Conservation (phyloP, 2,113 vertebrate species). For the Sturnus vulgaris region DNA sequence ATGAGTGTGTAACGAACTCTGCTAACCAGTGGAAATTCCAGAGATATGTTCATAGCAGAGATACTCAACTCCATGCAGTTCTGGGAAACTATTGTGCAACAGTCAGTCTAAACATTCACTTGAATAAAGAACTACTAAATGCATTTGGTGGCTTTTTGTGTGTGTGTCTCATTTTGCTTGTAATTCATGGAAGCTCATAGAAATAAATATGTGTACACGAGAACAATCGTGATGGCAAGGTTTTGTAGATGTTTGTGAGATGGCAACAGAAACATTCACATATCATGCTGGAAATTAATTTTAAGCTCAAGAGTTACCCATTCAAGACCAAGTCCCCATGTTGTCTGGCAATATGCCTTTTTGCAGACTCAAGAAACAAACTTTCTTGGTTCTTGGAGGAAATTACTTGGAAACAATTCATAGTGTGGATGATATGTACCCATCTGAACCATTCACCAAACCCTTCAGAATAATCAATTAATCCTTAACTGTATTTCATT, state of each 20-base stretch:
- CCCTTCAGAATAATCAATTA: neutral
- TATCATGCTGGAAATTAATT: neutral
- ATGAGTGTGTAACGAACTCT: neutral
- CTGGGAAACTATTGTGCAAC: neutral
- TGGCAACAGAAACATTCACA: neutral
- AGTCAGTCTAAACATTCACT: neutral
- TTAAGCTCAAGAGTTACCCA: neutral
- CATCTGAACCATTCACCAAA: neutral
- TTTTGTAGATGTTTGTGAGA: neutral
- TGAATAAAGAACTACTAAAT: neutral
- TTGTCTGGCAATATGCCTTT: neutral
- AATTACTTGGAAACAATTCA: neutral
- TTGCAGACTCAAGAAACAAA: neutral
- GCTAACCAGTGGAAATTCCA: slow-evolving; percentile 18
- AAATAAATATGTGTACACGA: neutral
- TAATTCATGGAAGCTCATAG: neutral
- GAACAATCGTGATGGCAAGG: neutral
- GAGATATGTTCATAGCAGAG: slow-evolving; percentile 13
- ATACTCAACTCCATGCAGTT: neutral
- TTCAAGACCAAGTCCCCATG: neutral
- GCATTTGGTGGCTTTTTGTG: neutral
- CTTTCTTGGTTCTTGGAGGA: neutral
- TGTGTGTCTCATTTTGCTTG: neutral
- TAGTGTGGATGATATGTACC: neutral
- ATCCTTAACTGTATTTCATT: neutral